phyloP scores from a whole-genome alignment of 2,888 invertebrate genomes.

The Hemaris fuciformis region DNA sequence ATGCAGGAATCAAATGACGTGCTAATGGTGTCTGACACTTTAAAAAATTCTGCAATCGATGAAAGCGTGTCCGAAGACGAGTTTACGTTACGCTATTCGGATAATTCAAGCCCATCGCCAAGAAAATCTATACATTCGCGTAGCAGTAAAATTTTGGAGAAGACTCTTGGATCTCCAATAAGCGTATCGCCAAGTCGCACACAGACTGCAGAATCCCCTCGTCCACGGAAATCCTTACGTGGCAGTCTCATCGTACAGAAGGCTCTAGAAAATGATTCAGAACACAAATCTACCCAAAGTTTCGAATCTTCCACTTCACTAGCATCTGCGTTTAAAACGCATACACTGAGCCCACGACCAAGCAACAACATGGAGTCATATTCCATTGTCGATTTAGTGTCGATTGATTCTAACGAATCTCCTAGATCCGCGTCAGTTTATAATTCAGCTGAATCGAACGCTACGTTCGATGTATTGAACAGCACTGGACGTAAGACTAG shows the following conservation, averaged over 20 bases:
- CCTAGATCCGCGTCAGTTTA: conserved; percentile 46
- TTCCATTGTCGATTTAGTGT: conserved; percentile 67
- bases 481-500: conserved; percentile 35
- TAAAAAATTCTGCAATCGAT: conserved; percentile 15
- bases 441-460: conserved; percentile 44
- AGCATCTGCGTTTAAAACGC: conserved; percentile 34
- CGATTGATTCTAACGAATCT: conserved; percentile 51
- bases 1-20: conserved; percentile 30
- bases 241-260: conserved; percentile 44
- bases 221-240: conserved; percentile 38
- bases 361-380: conserved; percentile 51
- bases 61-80: conserved; percentile 35
- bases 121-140: conserved; percentile 48
- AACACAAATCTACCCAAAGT: background rate
- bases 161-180: conserved; percentile 31
- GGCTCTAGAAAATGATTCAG: conserved; percentile 33
- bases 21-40: conserved; percentile 24
- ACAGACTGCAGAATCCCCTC: conserved; percentile 30
- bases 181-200: conserved; percentile 24
- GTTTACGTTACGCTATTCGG: conserved; percentile 50
- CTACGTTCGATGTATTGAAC: conserved; percentile 40
- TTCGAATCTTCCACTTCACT: conserved; percentile 28
- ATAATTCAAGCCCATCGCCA: conserved; percentile 48
- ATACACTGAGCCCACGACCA: conserved; percentile 40
- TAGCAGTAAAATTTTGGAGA: conserved; percentile 44